Evolutionary conservation across 2,888 invertebrate species (phyloP), one percentile per base, ranked within the genome.

Genomic region (Pseudoips prasinana): DNA sequence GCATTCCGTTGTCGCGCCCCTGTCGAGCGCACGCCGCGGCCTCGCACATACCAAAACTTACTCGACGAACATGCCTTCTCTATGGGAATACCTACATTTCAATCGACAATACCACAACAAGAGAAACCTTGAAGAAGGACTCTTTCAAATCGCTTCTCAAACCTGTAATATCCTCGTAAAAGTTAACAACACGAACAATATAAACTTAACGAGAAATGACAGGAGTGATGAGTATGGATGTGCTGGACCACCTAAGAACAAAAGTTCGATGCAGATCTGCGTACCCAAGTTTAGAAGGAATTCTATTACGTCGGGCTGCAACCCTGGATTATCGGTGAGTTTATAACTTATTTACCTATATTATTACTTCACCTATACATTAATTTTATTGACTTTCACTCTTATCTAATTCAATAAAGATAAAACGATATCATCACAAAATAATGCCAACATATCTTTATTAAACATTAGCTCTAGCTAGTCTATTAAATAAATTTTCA

Each of bases 91-190:
- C 61, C 81, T 92, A 37, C 85, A 84, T 46, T 81, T 89, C 55
- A 89, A 87, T 47, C 58, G 88, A 25, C 82, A 80, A 55, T 88
- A 89, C 52, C 76, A 87, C 34, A 90, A 90, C 54, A 91, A 91
- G 53, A 87, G 92, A 31, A 93, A 93, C 72, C 74, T 94, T 47
- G 93, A 94, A 63, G 94, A 94, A 63, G 94, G 94, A 3, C 84
- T 94, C 18, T 93, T 94, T 66, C 94, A 94, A 86, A 94, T 94
- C 50, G 94, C 94, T 2, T 93, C 94, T 7, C 94, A 94, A 72
- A 94, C 94, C 35, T 94, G 94, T 64, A 94, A 93, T 69, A 92
- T 94, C 49, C 81, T 94, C 42, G 93, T 94, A 35, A 93, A 94
- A 90, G 93, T 94, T 48, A 92, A 93, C 71, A 93, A 94, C 58